phyloP scores from a whole-genome alignment of 2,888 invertebrate genomes.

The Acanthacorydalis orientalis region DNA sequence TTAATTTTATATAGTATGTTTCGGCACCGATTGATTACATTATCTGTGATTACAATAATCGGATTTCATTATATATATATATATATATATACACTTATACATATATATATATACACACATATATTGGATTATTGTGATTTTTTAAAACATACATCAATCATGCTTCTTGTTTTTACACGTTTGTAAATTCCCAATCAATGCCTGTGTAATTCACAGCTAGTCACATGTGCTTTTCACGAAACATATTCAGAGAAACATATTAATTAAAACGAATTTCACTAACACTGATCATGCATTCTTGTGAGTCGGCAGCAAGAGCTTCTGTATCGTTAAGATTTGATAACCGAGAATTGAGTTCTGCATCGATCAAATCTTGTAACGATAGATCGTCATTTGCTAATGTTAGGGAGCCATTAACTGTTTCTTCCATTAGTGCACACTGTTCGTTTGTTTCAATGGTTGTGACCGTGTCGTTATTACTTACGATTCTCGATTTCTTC shows the following conservation, averaged over 20 bases:
- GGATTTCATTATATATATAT: too few species aligned
- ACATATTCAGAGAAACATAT: not conserved
- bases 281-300: constrained; percentile 5
- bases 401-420: not conserved
- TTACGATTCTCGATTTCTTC: constrained; percentile 2
- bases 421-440: not conserved
- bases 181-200: too few species aligned
- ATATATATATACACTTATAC: too few species aligned
- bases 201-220: too few species aligned
- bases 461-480: not conserved
- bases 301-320: not conserved
- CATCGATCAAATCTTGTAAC: constrained; percentile 5
- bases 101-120: too few species aligned
- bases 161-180: too few species aligned
- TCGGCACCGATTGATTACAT: too few species aligned
- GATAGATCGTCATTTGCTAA: constrained; percentile 1
- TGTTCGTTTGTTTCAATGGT: not conserved
- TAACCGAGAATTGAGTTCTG: constrained; percentile 5
- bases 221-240: too few species aligned
- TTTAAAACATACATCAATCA: too few species aligned
- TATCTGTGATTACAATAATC: too few species aligned
- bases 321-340: not conserved
- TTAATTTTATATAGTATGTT: too few species aligned
- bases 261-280: constrained; percentile 2
- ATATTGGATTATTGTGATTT: too few species aligned